Base-by-base conservation (phyloP, 2,113 vertebrate species). In the Passer montanus region DNA sequence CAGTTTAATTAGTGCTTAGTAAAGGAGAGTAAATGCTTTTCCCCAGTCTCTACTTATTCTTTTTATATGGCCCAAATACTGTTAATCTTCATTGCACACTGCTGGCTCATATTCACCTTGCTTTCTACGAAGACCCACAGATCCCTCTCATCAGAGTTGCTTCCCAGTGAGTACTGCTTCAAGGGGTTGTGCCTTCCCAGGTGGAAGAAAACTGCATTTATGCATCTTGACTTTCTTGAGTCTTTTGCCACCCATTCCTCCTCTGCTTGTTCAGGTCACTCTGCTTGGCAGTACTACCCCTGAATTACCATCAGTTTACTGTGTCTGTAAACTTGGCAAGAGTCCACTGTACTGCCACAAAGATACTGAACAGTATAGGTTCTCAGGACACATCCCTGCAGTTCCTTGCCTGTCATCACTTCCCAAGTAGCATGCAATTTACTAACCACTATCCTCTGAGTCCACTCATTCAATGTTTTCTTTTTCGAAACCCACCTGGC, bases 271-370 rank as follows among this genome's bases (percentile, higher is more conserved):
- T 56, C n/a, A 67, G 46, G 46, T 56, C 12, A 18, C 27, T 49
- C 37, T n/a, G 28, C 53, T 0, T 24, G 11, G 43, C n/a, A 75
- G 9, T 19, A 56, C 27, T 26, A 39, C 4, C 15, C 10, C 11
- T 11, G 16, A 52, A 18, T 13, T 70, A 79, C 24, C 37, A 76
- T 21, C 28, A 49, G 9, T 50, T 50, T 43, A 7, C 11, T 28
- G 3, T 17, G 8, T 37, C 24, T 75, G 21, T 8, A 60, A 59
- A 67, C 35, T 58, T 28, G 31, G 28, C 19, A 8, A 19, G 37
- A 62, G 16, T 28, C 15, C 30, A 18, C 11, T 33, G 18, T 27
- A 37, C 8, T 64, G 53, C 17, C 17, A 37, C 13, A 49, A 49
- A 67, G 22, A 50, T 22, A 37, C 0, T 5, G 9, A 55, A 19